Conservation (phyloP, 2,113 vertebrate genomes). For the Phodopus roborovskii region DNA sequence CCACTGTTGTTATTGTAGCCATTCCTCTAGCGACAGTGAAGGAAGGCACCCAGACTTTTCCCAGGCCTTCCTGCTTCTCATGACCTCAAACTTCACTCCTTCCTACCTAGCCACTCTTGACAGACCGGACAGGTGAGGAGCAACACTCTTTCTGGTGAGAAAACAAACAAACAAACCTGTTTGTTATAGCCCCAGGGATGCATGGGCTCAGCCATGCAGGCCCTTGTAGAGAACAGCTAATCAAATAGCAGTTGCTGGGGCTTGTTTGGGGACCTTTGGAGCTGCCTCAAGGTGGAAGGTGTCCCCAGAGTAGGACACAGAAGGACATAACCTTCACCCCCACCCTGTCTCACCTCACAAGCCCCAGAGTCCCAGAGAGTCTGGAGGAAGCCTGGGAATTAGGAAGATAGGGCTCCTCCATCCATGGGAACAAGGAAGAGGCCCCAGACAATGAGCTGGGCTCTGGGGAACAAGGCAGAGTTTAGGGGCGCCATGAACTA, state of each 20-base stretch:
- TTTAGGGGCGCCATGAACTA: background rate
- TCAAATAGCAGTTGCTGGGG: background rate
- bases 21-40: background rate
- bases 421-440: background rate
- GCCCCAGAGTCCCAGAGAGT: background rate
- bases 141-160: background rate
- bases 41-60: background rate
- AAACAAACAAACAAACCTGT: background rate
- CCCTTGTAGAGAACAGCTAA: background rate
- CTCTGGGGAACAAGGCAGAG: background rate
- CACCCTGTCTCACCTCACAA: background rate
- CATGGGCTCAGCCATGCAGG: background rate
- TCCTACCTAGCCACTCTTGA: background rate
- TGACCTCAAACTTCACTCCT: background rate
- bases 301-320: background rate
- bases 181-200: background rate
- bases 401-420: background rate
- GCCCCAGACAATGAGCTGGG: background rate
- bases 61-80: background rate
- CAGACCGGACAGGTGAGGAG: background rate
- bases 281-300: background rate
- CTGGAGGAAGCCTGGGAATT: background rate
- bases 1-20: background rate
- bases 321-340: background rate
- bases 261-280: background rate